Conservation (phyloP, 2,113 vertebrate genomes). For the Ahaetulla prasina region DNA sequence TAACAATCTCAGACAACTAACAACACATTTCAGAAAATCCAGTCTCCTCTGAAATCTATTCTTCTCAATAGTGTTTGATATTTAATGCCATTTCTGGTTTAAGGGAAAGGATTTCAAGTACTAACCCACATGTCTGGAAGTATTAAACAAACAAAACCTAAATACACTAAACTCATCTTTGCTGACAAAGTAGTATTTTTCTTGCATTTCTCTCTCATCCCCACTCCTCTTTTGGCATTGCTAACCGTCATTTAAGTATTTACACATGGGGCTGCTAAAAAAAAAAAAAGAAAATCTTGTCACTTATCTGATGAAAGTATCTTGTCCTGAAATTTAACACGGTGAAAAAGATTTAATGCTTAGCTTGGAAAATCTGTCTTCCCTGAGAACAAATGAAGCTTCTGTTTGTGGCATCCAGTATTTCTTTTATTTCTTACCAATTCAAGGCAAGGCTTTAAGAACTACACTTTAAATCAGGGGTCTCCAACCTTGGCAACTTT, state of each 20-base stretch:
- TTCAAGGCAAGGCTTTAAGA: slow-evolving; percentile 41
- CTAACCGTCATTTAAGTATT: neutral
- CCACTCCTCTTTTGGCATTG: neutral
- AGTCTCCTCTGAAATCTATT: slow-evolving; percentile 9
- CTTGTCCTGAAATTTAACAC: slow-evolving; percentile 5
- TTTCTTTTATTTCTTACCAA: slow-evolving; percentile 49
- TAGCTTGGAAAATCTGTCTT: slow-evolving; percentile 35
- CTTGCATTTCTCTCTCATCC: neutral
- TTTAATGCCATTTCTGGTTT: slow-evolving; percentile 2
- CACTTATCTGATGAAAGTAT: slow-evolving; percentile 19
- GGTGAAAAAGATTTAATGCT: neutral
- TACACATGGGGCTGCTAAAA: neutral
- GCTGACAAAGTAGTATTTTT: slow-evolving; percentile 4
- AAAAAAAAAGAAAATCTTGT: neutral
- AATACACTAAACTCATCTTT: slow-evolving; percentile 16
- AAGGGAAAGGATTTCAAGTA: neutral
- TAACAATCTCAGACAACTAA: slow-evolving; percentile 28
- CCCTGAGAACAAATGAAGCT: slow-evolving; percentile 24
- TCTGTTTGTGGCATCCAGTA: slow-evolving; percentile 41
- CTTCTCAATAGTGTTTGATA: neutral
- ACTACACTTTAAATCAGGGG: slow-evolving; percentile 19
- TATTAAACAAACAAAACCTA: slow-evolving; percentile 28
- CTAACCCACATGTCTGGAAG: neutral
- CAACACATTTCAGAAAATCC: neutral
- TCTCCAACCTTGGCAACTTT: too few relatives aligned